A percentile compares a stretch with the other conserved stretches of the same genome.
phyloP scores from a whole-genome alignment of 2,113 vertebrate species.

The Halichoeres trimaculatus region DNA sequence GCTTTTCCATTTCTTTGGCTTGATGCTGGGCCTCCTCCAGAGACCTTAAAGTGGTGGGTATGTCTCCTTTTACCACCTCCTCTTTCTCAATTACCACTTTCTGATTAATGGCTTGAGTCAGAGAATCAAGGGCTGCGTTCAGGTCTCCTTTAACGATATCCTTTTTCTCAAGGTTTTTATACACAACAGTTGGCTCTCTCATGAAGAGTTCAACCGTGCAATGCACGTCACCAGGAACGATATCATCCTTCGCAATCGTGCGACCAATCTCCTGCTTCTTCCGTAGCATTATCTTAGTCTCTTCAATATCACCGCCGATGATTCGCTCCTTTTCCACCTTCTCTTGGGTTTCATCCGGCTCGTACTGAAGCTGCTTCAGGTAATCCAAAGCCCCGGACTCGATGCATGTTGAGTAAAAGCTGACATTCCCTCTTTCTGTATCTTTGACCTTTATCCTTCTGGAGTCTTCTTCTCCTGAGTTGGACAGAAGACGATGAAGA shows the following conservation, averaged over 20 bases:
- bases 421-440: constrained; percentile 90
- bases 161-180: constrained; percentile 81
- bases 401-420: constrained; percentile 93
- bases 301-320: constrained; percentile 87
- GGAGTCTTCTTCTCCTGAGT: constrained; percentile 74
- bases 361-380: constrained; percentile 87
- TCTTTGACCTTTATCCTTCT: constrained; percentile 85
- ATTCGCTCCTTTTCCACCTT: constrained; percentile 81
- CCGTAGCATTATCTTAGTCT: constrained; percentile 86
- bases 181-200: constrained; percentile 80
- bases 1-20: constrained; percentile 84
- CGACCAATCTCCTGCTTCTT: constrained; percentile 84
- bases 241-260: constrained; percentile 88
- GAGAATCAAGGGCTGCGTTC: constrained; percentile 85
- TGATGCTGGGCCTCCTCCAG: constrained; percentile 86
- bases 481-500: constrained; percentile 86
- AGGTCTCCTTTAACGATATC: constrained; percentile 89
- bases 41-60: constrained; percentile 84
- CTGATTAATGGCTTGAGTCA: constrained; percentile 87
- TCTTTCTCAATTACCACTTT: constrained; percentile 85
- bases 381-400: constrained; percentile 93
- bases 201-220: constrained; percentile 88
- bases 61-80: constrained; percentile 87
- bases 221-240: constrained; percentile 88
- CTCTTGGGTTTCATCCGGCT: constrained; percentile 68